Conservation (phyloP, 1,140 invertebrate genomes). For the Mya arenaria region DNA sequence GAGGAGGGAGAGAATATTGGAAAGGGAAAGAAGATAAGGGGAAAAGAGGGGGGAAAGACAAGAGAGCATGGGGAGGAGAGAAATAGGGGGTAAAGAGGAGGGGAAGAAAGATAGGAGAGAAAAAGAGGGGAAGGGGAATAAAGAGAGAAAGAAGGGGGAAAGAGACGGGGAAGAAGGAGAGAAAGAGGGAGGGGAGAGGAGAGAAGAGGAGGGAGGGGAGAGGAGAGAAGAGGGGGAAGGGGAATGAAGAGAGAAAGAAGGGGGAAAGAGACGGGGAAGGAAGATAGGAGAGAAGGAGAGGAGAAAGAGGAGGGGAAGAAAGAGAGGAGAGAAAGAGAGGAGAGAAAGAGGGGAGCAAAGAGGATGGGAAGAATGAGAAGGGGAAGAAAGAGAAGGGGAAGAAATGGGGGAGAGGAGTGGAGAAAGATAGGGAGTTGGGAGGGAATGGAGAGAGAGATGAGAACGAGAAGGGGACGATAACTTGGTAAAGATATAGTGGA, state of each 20-base stretch:
- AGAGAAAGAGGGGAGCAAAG: not conserved
- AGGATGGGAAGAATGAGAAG: not conserved
- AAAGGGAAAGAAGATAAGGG: too few species aligned
- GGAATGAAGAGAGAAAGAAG: not conserved
- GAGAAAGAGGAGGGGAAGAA: not conserved
- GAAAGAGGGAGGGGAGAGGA: not conserved
- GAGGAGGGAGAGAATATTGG: too few species aligned
- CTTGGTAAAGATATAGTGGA: too few species aligned
- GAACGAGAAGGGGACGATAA: not conserved
- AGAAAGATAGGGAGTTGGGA: not conserved
- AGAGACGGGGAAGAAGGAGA: not conserved
- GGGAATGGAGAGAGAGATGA: not conserved
- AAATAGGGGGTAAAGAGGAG: not conserved
- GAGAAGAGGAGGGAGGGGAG: not conserved
- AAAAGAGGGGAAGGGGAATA: not conserved
- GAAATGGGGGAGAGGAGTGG: not conserved
- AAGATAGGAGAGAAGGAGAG: not conserved
- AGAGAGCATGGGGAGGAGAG: not conserved
- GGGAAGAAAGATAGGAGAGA: not conserved
- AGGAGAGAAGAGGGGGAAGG: not conserved
- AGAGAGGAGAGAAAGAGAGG: not conserved
- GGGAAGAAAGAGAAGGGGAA: not conserved
- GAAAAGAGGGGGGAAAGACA: too few species aligned
- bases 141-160: not conserved
- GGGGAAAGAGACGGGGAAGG: not conserved